Conservation (phyloP, 1,140 invertebrate genomes). For the Scaptomyza graminum region DNA sequence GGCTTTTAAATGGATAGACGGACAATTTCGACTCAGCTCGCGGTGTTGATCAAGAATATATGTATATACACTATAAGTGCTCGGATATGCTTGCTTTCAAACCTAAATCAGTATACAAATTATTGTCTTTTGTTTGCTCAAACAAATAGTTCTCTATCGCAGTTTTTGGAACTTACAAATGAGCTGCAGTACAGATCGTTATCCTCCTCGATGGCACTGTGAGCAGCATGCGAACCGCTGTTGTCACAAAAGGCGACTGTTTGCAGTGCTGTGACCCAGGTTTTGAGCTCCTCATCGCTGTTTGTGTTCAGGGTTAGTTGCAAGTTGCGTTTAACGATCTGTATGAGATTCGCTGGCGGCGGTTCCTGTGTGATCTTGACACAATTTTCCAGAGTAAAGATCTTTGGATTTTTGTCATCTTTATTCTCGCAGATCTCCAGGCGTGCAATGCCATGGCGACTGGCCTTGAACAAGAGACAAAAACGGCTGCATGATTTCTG, state of each 20-base stretch:
- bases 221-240: constrained; percentile 42
- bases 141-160: too few species aligned
- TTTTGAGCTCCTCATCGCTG: constrained; percentile 88
- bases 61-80: too few species aligned
- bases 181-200: constrained; percentile 94
- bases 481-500: constrained; percentile 81
- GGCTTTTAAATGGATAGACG: too few species aligned
- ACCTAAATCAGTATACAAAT: too few species aligned
- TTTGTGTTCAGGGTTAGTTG: constrained; percentile 89
- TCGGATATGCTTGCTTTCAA: too few species aligned
- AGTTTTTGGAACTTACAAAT: constrained; percentile 61
- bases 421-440: constrained; percentile 93
- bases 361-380: constrained; percentile 91
- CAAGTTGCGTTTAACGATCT: constrained; percentile 89
- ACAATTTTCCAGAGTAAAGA: constrained; percentile 93
- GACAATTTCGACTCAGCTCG: too few species aligned
- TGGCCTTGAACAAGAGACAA: constrained; percentile 89
- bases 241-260: constrained; percentile 92
- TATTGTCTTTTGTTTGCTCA: too few species aligned
- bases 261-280: constrained; percentile 91
- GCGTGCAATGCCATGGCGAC: constrained; percentile 92
- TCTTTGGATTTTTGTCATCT: constrained; percentile 88
- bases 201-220: constrained; percentile 90
- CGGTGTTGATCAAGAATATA: too few species aligned
- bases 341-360: constrained; percentile 86